Conservation (phyloP, 1,140 invertebrate genomes). For the Dermatophagoides farinae region DNA sequence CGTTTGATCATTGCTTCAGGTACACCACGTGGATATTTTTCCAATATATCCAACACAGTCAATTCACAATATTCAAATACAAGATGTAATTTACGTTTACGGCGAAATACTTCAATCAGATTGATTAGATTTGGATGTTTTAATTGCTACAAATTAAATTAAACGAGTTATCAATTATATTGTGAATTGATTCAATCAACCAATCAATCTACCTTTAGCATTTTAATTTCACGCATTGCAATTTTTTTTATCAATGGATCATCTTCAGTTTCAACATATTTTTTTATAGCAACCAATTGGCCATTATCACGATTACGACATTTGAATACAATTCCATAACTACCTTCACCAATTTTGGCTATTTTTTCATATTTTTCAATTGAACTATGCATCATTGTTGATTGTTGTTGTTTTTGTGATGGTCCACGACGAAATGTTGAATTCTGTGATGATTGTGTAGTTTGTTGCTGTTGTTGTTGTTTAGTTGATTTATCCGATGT, state of each 20-base stretch:
- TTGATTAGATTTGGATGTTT: slow-evolving; percentile 97
- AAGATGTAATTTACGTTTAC: slow-evolving; percentile 84
- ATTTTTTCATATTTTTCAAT: slow-evolving; percentile 98
- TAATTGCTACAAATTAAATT: slow-evolving; percentile 50
- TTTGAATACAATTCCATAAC: slow-evolving; percentile 95
- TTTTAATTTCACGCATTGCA: slow-evolving; percentile 83
- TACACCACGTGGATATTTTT: slow-evolving; percentile 63
- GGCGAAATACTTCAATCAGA: slow-evolving; percentile 86
- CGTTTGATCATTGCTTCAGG: slow-evolving; percentile 70
- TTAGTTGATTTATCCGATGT: neutral
- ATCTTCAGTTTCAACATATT: slow-evolving; percentile 95
- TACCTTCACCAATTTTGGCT: slow-evolving; percentile 87
- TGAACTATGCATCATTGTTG: neutral
- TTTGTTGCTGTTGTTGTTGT: neutral
- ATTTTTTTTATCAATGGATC: slow-evolving; percentile 96
- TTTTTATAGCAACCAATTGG: slow-evolving; percentile 91
- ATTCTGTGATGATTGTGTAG: neutral
- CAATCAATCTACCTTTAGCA: slow-evolving; percentile 70
- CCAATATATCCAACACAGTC: slow-evolving; percentile 85
- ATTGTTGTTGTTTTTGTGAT: neutral
- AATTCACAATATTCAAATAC: slow-evolving; percentile 98
- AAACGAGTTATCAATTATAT: slow-evolving; percentile 12
- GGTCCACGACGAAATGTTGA: neutral
- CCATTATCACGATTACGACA: slow-evolving; percentile 89
- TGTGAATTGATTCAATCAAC: no score